Conservation (phyloP, 1,140 invertebrate species). For the Drusus annulatus region DNA sequence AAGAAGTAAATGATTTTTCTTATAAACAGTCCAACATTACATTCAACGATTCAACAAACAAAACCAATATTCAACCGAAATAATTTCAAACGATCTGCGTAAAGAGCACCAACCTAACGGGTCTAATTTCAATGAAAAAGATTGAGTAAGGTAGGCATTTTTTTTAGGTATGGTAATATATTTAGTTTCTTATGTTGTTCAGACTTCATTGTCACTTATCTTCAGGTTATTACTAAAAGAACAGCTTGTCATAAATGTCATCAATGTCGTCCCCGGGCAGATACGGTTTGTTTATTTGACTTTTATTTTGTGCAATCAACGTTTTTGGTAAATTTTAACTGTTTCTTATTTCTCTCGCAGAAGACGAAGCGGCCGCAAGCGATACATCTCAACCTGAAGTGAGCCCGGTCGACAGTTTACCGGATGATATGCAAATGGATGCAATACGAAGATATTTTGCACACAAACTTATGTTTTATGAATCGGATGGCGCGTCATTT, state of each 20-base stretch:
- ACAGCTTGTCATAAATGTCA: conserved; percentile 49
- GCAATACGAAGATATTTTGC: conserved; percentile 67
- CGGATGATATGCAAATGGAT: conserved; percentile 64
- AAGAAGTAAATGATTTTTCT: too few species aligned
- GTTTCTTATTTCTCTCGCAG: conserved; percentile 20
- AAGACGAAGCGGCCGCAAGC: conserved; percentile 38
- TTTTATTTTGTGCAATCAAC: conserved; percentile 18
- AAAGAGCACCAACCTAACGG: too few species aligned
- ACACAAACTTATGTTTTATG: conserved; percentile 67
- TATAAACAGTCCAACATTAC: too few species aligned
- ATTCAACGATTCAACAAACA: too few species aligned
- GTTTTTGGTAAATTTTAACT: background rate
- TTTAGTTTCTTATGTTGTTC: too few species aligned
- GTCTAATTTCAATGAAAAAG: too few species aligned
- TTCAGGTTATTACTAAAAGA: conserved; percentile 40
- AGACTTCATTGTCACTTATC: background rate
- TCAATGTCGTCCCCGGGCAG: conserved; percentile 44
- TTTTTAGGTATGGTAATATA: too few species aligned
- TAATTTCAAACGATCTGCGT: too few species aligned
- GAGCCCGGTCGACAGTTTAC: conserved; percentile 59
- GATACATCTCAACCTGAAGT: conserved; percentile 22
- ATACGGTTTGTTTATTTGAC: conserved; percentile 42
- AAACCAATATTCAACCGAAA: too few species aligned
- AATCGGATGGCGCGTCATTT: conserved; percentile 52
- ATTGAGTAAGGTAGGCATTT: too few species aligned